These are phyloP conservation scores for Drosophila seguyi DNA, from an alignment of 1,140 invertebrate species.

Conservation along the genomic window DNA sequence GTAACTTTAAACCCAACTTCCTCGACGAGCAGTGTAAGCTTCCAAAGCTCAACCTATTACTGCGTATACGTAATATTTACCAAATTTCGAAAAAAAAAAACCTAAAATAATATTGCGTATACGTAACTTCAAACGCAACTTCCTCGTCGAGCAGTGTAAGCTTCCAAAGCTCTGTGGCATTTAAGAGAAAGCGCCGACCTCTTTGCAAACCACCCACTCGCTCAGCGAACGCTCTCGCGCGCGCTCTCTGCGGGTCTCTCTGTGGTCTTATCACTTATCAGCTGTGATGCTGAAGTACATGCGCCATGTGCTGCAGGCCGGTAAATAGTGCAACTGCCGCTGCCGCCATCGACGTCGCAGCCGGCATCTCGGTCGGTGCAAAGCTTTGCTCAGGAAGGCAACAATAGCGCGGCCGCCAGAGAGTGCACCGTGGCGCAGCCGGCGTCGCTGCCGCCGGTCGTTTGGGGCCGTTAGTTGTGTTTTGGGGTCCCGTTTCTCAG, in stretches of 20 bases:
- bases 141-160: conserved; percentile 28
- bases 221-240: background rate
- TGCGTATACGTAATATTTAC: background rate
- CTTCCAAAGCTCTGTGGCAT: conserved; percentile 39
- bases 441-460: conserved; percentile 42
- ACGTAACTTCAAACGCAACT: background rate
- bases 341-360: conserved; percentile 41
- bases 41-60: conserved; percentile 49
- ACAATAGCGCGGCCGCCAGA: conserved; percentile 21
- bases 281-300: conserved; percentile 70
- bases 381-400: conserved; percentile 65
- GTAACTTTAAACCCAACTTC: background rate
- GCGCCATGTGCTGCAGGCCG: conserved; percentile 64
- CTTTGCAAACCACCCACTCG: background rate
- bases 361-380: conserved; percentile 39
- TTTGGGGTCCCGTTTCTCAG: conserved; percentile 64
- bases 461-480: conserved; percentile 51
- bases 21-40: conserved; percentile 41
- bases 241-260: conserved; percentile 2
- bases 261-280: conserved; percentile 77
- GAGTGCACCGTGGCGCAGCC: conserved; percentile 25
- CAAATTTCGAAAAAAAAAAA: too few species aligned
- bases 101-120: background rate
- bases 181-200: conserved; percentile 5
- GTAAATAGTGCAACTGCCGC: conserved; percentile 52